Base-by-base conservation (phyloP, 2,797 vertebrate species). In the Etheostoma perlongum region DNA sequence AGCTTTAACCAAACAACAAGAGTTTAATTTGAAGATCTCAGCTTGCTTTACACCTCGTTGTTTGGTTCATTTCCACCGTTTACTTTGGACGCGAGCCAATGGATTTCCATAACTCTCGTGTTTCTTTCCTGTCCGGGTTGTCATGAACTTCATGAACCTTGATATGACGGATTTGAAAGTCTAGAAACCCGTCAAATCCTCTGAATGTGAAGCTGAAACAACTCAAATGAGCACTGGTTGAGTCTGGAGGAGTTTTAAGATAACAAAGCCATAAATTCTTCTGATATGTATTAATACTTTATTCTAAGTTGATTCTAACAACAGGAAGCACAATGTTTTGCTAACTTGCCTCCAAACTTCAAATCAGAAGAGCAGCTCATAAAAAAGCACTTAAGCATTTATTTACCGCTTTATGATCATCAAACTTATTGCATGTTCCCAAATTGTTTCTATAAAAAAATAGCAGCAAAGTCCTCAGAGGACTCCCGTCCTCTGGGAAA, bases 401-500 rank as follows among this genome's bases (percentile, higher is more conserved):
- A 86, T 81, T 83, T 19, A 63, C 66, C 62, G 71, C 49, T 66
- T 78, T 61, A 44, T 78, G 27, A 84, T 76, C 74, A 80, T 76
- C 21, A 54, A 76, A 65, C 49, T 48, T 7, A 49, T 47, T 54
- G 21, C 33, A 53, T 63, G 63, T 76, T 81, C 72, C 64, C 51
- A 68, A 86, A 83, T 51, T 0, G 2, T 68, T 70, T 14, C 33
- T 70, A 79, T 57, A 30, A 40, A 30, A 33, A 84, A 88, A 88
- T 83, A 83, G 85, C 70, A 65, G 66, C 48, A 1, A 6, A 72
- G 53, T 61, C 78, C 84, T 67, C 44, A 0, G 58, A 77, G 84
- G 84, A 53, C 42, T 27, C 23, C 0, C 21, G 1, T 83, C 88
- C 78, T 84, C 71, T 75, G 88, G 79, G 86, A 75, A 68, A 78